Base-by-base conservation (phyloP, 2,113 vertebrate species). In the Sander lucioperca region DNA sequence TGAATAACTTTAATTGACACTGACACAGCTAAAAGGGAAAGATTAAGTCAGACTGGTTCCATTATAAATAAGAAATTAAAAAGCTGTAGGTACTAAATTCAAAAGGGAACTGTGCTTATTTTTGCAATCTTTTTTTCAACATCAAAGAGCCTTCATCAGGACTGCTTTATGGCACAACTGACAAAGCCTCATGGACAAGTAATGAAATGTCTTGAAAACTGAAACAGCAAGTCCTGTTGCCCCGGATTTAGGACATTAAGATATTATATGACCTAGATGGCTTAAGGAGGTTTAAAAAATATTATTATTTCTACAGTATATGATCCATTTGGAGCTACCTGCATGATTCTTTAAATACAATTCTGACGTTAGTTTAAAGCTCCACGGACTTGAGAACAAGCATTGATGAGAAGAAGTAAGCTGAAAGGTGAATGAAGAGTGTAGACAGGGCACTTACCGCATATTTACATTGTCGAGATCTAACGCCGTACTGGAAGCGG, bases 401-500 rank as follows among this genome's bases (percentile, higher is more conserved):
- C 6, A 47, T 5, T 47, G 2, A 65, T 25, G 21, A 45, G 8
- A 10, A 21, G 50, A 62, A 57, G 51, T 19, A 13, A 27, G 21
- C 21, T 18, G 10, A 70, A 61, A 33, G 43, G 4, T 23, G 10
- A 78, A 59, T 56, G 56, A 74, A 57, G 27, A 47, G 2, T 12
- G 14, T 47, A 13, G 48, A 21, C 23, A 21, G 33, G 27, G 25
- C 53, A 87, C 92, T 88, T 96, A 99, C 98, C 96, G 98, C 97
- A 90, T 99, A 99, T 99, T 99, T 99, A 96, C 98, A 99, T 94
- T 99, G 98, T 93, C 97, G 97, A 79, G 98, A 99, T 95, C 99
- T 97, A 94, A 99, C 94, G 89, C 98, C 98, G 56, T 99, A 98
- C 94, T 99, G 98, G 95, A 99, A 98, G 51, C 97, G 97, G 88